Evolutionary conservation across 2,797 vertebrate genomes (phyloP).

Genomic region (Danio choprae): DNA sequence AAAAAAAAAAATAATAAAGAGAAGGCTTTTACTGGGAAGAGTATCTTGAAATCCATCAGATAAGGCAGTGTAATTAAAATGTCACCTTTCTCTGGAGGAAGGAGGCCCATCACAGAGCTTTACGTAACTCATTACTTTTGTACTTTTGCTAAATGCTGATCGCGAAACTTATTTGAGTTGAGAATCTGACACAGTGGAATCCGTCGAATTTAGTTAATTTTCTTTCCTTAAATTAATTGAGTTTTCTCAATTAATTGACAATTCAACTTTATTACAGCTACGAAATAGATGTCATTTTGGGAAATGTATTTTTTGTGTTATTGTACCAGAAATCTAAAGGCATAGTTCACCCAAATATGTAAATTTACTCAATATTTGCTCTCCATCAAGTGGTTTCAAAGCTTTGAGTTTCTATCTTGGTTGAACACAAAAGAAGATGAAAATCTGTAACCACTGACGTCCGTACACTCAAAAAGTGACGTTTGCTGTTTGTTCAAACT

Average conservation of each 20-base stretch:
- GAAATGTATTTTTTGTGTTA: neutral
- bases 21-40: slow-evolving; percentile 74
- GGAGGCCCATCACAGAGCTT: slow-evolving; percentile 68
- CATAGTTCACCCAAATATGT: neutral
- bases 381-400: too few species aligned
- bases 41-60: slow-evolving; percentile 82
- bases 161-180: slow-evolving; percentile 64
- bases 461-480: too few species aligned
- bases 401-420: too few species aligned
- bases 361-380: too few species aligned
- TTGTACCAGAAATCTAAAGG: neutral
- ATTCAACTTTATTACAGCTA: neutral
- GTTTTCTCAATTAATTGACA: neutral
- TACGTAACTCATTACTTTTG: slow-evolving; percentile 66
- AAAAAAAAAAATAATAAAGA: slow-evolving; percentile 81
- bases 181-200: slow-evolving; percentile 56
- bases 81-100: slow-evolving; percentile 73
- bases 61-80: slow-evolving; percentile 84
- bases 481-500: too few species aligned
- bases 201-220: slow-evolving; percentile 42
- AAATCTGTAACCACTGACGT: too few species aligned
- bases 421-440: too few species aligned
- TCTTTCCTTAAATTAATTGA: neutral
- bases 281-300: neutral
- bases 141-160: slow-evolving; percentile 64